These are phyloP conservation scores for Apolygus lucorum DNA, from an alignment of 1,140 invertebrate species.

Conservation along the genomic window DNA sequence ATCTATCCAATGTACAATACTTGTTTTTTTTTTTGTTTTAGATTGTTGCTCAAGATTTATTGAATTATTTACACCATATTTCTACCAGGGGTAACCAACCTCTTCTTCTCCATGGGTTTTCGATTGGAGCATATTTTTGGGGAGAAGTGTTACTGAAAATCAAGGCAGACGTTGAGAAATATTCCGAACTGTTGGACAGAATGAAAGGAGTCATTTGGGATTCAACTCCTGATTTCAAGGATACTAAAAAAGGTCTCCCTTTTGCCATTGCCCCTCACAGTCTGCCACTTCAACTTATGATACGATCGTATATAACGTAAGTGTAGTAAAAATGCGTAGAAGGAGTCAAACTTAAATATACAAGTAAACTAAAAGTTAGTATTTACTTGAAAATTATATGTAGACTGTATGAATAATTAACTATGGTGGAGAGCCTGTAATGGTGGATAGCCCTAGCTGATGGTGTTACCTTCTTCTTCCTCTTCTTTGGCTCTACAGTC, in stretches of 20 bases:
- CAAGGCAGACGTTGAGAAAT: conserved; percentile 49
- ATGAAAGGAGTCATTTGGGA: conserved; percentile 77
- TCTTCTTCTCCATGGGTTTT: conserved; percentile 79
- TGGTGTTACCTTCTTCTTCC: not conserved
- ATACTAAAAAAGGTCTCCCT: conserved; percentile 66
- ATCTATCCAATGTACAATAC: not conserved
- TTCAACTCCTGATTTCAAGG: conserved; percentile 73
- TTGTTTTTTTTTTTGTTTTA: conserved; percentile 34
- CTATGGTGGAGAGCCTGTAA: too few relatives aligned
- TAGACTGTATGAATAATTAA: too few relatives aligned
- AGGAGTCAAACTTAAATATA: too few relatives aligned
- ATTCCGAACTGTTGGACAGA: conserved; percentile 56
- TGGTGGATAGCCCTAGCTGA: too few relatives aligned
- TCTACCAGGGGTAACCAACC: conserved; percentile 52
- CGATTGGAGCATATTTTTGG: conserved; percentile 77
- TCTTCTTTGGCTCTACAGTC: too few relatives aligned
- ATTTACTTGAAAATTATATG: too few relatives aligned
- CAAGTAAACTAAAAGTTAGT: too few relatives aligned
- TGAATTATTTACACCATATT: conserved; percentile 55
- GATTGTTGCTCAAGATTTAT: conserved; percentile 60
- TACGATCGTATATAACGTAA: conserved; percentile 65
- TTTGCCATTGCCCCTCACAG: conserved; percentile 44
- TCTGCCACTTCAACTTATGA: conserved; percentile 54
- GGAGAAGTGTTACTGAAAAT: conserved; percentile 65
- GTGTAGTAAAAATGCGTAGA: conserved; percentile 37